Conservation (phyloP, 2,888 invertebrate species). For the Andricus curvator region DNA sequence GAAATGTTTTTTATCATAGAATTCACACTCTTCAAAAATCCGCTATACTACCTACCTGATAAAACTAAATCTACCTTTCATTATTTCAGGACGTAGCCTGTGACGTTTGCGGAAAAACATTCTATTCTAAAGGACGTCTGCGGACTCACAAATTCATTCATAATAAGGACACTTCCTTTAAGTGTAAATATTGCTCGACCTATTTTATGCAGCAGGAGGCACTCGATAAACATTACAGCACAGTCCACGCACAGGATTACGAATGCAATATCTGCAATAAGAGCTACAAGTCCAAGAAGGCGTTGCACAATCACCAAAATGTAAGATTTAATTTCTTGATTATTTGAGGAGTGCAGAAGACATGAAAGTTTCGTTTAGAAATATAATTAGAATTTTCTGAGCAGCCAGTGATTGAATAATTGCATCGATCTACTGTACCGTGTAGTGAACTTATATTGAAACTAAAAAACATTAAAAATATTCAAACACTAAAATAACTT, state of each 20-base stretch:
- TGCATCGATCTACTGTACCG: too few species aligned
- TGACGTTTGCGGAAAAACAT: conserved; percentile 64
- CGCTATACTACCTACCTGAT: too few species aligned
- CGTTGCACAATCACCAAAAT: conserved; percentile 50
- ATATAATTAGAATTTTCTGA: too few species aligned
- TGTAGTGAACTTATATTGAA: too few species aligned
- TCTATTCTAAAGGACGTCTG: conserved; percentile 67
- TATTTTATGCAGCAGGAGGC: conserved; percentile 64
- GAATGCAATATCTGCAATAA: conserved; percentile 66
- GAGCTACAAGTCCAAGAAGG: conserved; percentile 57
- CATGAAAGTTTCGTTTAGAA: too few species aligned
- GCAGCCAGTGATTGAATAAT: too few species aligned
- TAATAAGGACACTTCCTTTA: conserved; percentile 64
- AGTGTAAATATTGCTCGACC: conserved; percentile 68
- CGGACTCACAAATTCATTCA: conserved; percentile 69
- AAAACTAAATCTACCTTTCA: conserved; percentile 20
- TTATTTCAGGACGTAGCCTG: conserved; percentile 65
- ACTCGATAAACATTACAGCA: conserved; percentile 58
- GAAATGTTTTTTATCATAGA: too few species aligned
- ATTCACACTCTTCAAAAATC: too few species aligned
- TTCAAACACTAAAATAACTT: too few species aligned
- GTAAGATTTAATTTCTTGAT: conserved; percentile 3
- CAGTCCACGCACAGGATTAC: conserved; percentile 54
- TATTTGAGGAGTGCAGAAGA: neutral
- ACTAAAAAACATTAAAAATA: too few species aligned